phyloP scores from a whole-genome alignment of 2,113 vertebrate genomes.

The Ameiurus melas region DNA sequence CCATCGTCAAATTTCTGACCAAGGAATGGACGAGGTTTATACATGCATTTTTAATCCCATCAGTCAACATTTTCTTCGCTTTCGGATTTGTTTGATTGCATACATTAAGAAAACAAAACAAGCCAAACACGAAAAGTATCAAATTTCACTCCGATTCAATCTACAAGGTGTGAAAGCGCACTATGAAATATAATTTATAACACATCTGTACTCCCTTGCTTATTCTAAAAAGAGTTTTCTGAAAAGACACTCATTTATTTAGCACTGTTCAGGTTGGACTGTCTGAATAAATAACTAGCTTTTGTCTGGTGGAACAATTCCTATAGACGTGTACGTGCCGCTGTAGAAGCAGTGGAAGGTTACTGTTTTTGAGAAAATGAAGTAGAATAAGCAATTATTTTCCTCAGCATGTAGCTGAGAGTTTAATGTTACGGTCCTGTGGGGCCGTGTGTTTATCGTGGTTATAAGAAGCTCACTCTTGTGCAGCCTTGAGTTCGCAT shows the following conservation, averaged over 20 bases:
- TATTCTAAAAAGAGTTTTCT: background rate
- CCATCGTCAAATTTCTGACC: background rate
- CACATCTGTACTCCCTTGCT: background rate
- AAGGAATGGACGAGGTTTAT: background rate
- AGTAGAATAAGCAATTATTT: conserved; percentile 9
- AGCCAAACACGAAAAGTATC: background rate
- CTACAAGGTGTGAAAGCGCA: background rate
- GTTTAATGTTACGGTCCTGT: background rate
- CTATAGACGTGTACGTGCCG: background rate
- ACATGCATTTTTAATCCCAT: background rate
- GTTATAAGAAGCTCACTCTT: background rate
- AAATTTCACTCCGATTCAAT: background rate
- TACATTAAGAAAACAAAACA: background rate
- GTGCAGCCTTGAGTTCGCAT: background rate
- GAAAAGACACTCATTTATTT: background rate
- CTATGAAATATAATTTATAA: background rate
- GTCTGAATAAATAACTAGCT: background rate
- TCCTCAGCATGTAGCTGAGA: background rate
- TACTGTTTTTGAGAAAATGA: background rate
- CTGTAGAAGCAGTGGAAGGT: background rate
- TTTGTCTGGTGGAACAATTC: conserved; percentile 7
- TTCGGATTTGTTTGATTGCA: background rate
- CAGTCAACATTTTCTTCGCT: background rate
- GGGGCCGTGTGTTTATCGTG: background rate
- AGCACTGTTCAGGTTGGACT: background rate